Base-by-base conservation (phyloP, 2,113 vertebrate species). In the Haliaeetus leucogaster region DNA sequence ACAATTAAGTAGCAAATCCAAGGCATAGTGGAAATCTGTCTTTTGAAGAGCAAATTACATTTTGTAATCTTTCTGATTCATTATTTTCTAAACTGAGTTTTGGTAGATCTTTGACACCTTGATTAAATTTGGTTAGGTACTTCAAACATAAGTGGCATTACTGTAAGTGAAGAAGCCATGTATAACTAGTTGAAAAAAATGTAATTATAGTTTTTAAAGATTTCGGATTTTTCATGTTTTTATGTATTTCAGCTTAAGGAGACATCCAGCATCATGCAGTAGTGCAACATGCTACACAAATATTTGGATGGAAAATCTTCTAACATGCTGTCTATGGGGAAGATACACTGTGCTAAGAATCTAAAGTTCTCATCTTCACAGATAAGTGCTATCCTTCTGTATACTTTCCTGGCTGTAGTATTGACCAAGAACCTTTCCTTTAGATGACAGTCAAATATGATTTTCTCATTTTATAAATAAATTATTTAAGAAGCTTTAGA, bases 91-190 rank as follows among this genome's bases (percentile, higher is more conserved):
- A 77, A 21, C 21, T 55, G 13, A 67, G n/a, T 81, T 91, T 87
- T 95, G 36, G 77, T 78, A 89, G 42, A 34, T 71, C n/a, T 94
- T 83, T 84, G 85, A 83, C 59, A 83, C 81, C 66, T 80, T 88
- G 55, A 95, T 94, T 77, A 83, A 86, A 82, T 97, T 84, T 95
- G 29, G 23, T 88, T 73, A 52, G 63, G 67, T 59, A 74, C 79
- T 90, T 86, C 61, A 89, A 71, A 43, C 30, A n/a, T 50, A 62
- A 93, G 34, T 74, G 62, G 43, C 68, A 76, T 93, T 85, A 73
- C 40, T 79, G 22, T 55, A 76, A 94, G 70, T 53, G 42, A 85
- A 61, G 66, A 65, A 95, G 22, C 16, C 42, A 71, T 11, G 36
- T 32, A 55, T 32, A 52, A 58, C 53, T 80, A 66, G 15, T 25